These are phyloP conservation scores for Gulo gulo DNA, from an alignment of 2,113 vertebrate genomes.

Conservation along the genomic window DNA sequence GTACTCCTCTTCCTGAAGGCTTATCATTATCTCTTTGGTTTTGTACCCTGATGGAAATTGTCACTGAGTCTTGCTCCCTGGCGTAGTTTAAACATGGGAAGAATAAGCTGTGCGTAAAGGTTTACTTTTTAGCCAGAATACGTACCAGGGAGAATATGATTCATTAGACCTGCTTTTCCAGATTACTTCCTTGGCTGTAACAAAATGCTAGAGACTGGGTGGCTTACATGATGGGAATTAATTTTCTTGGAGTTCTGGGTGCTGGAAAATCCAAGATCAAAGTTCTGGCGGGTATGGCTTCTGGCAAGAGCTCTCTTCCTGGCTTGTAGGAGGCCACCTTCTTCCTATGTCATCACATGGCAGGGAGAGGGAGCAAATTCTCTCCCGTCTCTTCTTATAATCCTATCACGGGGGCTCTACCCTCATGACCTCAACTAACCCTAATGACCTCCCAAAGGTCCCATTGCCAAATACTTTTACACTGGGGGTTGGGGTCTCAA, in stretches of 20 bases:
- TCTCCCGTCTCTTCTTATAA: background rate
- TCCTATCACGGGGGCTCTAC: background rate
- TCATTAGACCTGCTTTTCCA: background rate
- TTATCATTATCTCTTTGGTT: background rate
- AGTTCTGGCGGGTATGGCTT: background rate
- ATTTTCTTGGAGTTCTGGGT: background rate
- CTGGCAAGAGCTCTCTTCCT: background rate
- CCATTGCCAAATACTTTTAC: background rate
- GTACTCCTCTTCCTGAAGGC: background rate
- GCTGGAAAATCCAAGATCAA: background rate
- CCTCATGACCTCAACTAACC: too few relatives aligned
- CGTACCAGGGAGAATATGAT: background rate
- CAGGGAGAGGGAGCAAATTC: background rate
- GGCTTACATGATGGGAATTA: background rate
- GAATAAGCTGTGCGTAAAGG: background rate
- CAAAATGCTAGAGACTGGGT: background rate
- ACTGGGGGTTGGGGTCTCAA: background rate
- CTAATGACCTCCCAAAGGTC: too few relatives aligned
- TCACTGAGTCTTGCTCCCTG: background rate
- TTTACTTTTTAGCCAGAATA: background rate
- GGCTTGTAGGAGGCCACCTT: background rate
- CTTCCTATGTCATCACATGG: background rate
- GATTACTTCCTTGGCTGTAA: background rate
- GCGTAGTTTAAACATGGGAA: background rate
- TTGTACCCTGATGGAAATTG: background rate